A percentile compares a stretch with the other conserved stretches of the same genome.
Conservation (phyloP, 2,888 invertebrate species). For the Podabrus alpinus region DNA sequence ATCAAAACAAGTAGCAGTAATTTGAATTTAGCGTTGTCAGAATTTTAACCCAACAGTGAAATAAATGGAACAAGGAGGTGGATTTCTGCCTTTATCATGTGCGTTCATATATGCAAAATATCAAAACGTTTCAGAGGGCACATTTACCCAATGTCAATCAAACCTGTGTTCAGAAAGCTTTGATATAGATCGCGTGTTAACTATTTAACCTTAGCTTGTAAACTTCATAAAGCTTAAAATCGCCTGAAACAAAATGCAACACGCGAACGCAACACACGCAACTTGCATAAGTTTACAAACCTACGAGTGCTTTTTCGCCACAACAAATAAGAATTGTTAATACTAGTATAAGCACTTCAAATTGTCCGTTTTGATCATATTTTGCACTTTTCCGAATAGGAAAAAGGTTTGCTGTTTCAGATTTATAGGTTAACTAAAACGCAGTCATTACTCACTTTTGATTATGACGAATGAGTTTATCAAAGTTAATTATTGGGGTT, state of each 20-base stretch:
- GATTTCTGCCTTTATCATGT: slow-evolving; percentile 24
- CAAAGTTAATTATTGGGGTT: background rate
- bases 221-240: slow-evolving; percentile 47
- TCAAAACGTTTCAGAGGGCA: slow-evolving; percentile 49
- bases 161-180: slow-evolving; percentile 48
- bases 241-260: slow-evolving; percentile 41
- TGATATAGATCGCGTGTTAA: slow-evolving; percentile 52
- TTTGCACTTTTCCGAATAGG: slow-evolving; percentile 13
- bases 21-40: slow-evolving; percentile 21
- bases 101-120: slow-evolving; percentile 45
- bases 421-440: background rate
- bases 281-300: slow-evolving; percentile 53
- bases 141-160: slow-evolving; percentile 54
- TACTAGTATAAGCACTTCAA: slow-evolving; percentile 10
- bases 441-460: slow-evolving; percentile 7
- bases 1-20: slow-evolving; percentile 20
- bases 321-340: background rate
- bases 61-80: slow-evolving; percentile 2
- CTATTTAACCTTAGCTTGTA: slow-evolving; percentile 43
- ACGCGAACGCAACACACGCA: slow-evolving; percentile 54
- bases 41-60: background rate
- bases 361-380: slow-evolving; percentile 11
- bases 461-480: slow-evolving; percentile 6
- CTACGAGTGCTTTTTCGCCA: slow-evolving; percentile 39
- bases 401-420: background rate